Evolutionary conservation across 53 echinoderm and acorn worm species (phyloP).

Genomic region (Holothuria scabra): DNA sequence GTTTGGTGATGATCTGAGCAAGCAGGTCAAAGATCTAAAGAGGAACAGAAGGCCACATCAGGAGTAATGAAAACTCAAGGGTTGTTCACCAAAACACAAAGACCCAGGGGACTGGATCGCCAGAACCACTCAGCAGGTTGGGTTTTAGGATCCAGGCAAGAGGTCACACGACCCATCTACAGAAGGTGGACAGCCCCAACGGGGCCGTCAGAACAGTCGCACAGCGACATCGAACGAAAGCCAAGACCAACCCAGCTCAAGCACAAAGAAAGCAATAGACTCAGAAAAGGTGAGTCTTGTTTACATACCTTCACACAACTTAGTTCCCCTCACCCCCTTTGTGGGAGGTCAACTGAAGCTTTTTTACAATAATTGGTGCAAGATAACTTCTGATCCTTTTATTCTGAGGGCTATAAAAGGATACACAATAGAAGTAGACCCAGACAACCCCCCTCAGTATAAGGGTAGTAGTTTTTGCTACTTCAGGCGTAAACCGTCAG

Average conservation of each 20-base stretch:
- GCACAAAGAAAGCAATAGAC: constrained; percentile 1
- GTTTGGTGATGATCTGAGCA: constrained; percentile 55
- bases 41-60: constrained; percentile 46
- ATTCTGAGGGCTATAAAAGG: constrained; percentile 28
- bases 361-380: constrained; percentile 26
- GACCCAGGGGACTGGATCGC: not conserved
- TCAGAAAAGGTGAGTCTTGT: not conserved
- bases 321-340: too few relatives aligned
- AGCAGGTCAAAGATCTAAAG: constrained; percentile 51
- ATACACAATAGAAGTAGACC: constrained; percentile 34
- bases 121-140: constrained; percentile 6
- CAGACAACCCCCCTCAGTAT: not conserved
- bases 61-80: constrained; percentile 51
- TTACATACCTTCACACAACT: not conserved
- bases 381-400: constrained; percentile 22
- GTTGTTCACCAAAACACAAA: constrained; percentile 5
- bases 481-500: not conserved
- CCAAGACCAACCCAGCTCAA: constrained; percentile 9
- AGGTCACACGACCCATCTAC: constrained; percentile 34
- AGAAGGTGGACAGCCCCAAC: constrained; percentile 17
- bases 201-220: not conserved
- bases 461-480: not conserved
- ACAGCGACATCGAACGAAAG: constrained; percentile 13
- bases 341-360: constrained; percentile 45
- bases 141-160: not conserved